Conservation (phyloP, 2,888 invertebrate genomes). For the Acronicta leporina region DNA sequence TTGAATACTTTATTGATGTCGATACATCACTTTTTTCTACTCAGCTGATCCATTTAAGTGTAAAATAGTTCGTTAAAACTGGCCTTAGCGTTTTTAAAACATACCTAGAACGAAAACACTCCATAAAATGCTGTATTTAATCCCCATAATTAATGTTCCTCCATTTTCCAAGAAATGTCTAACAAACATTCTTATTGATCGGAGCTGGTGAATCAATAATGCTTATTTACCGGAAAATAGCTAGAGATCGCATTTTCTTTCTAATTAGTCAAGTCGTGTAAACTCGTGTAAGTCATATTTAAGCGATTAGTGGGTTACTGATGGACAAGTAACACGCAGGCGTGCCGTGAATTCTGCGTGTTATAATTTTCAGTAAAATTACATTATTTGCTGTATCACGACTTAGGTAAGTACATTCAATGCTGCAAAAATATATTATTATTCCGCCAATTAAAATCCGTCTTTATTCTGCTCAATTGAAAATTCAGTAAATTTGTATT, state of each 20-base stretch:
- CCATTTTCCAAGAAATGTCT: constrained; percentile 47
- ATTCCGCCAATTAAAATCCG: constrained; percentile 39
- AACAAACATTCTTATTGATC: constrained; percentile 42
- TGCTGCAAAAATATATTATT: constrained; percentile 30
- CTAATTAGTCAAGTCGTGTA: too few species aligned
- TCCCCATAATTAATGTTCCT: constrained; percentile 34
- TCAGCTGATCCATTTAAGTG: constrained; percentile 33
- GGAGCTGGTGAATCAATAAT: constrained; percentile 58
- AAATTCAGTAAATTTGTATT: constrained; percentile 1
- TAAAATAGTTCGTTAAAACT: constrained; percentile 28
- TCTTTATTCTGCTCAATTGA: constrained; percentile 34
- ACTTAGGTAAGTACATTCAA: constrained; percentile 18
- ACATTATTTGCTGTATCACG: constrained; percentile 21
- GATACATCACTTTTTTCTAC: constrained; percentile 32
- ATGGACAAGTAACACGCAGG: constrained; percentile 17
- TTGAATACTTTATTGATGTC: constrained; percentile 40
- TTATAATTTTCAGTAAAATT: constrained; percentile 22
- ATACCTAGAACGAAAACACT: constrained; percentile 38
- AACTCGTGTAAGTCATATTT: constrained; percentile 60
- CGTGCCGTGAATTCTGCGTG: constrained; percentile 35
- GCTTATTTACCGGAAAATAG: constrained; percentile 77
- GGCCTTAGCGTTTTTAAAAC: constrained; percentile 37
- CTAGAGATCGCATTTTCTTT: constrained; percentile 68
- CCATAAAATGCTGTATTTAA: constrained; percentile 37
- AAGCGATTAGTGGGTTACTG: constrained; percentile 40